Percentiles rank a stretch among this genome's conserved stretches.
phyloP scores from a whole-genome alignment of 2,888 invertebrate genomes.

The Eurois occulta region DNA sequence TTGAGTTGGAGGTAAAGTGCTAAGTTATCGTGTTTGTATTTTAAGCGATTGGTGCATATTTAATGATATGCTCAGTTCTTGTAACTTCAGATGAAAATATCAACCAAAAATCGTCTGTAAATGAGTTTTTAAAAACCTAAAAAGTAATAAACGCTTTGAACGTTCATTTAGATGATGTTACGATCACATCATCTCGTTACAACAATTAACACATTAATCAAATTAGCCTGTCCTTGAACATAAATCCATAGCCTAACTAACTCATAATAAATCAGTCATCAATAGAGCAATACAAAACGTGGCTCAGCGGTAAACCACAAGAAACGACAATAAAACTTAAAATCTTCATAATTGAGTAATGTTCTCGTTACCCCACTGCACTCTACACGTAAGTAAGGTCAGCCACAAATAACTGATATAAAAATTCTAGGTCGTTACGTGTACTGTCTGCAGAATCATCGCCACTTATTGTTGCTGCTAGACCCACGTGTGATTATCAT shows the following conservation, averaged over 20 bases:
- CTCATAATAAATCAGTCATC: constrained; percentile 21
- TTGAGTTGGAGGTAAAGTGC: not conserved
- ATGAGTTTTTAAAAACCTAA: not conserved
- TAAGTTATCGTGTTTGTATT: not conserved
- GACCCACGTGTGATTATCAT: constrained; percentile 44
- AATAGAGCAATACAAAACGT: constrained; percentile 17
- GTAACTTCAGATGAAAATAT: not conserved
- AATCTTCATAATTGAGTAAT: not conserved
- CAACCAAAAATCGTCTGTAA: not conserved
- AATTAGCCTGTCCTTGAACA: not conserved
- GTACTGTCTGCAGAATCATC: constrained; percentile 66
- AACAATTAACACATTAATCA: not conserved
- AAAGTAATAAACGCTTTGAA: not conserved
- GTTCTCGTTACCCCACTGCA: constrained; percentile 5
- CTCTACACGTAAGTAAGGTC: constrained; percentile 43
- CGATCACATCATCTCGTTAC: not conserved
- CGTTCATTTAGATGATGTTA: not conserved
- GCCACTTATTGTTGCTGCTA: constrained; percentile 73
- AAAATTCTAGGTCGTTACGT: constrained; percentile 73
- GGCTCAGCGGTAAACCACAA: constrained; percentile 37
- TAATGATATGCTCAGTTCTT: not conserved
- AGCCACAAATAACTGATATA: constrained; percentile 55
- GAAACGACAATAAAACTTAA: not conserved
- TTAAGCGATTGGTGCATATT: not conserved
- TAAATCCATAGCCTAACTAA: not conserved